Evolutionary conservation across 2,113 vertebrate species (phyloP).

Genomic region (Gadus chalcogrammus): DNA sequence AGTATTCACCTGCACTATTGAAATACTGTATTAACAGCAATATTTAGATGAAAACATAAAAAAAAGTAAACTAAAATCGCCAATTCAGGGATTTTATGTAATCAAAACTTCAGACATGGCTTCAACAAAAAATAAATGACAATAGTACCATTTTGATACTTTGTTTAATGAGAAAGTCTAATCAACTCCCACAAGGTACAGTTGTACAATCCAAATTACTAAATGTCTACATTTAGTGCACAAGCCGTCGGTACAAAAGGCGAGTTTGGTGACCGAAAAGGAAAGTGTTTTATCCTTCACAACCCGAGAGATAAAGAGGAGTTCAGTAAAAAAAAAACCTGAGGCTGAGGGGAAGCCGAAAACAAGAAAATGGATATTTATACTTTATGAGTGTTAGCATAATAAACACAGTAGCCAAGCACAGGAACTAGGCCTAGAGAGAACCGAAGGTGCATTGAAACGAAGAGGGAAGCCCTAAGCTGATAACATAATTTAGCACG

Average conservation of each 20-base stretch:
- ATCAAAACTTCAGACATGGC: slow-evolving; percentile 59
- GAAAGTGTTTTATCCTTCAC: slow-evolving; percentile 30
- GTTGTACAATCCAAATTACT: slow-evolving; percentile 64
- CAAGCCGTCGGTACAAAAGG: slow-evolving; percentile 55
- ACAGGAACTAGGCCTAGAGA: neutral
- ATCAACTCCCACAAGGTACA: slow-evolving; percentile 51
- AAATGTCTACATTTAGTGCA: slow-evolving; percentile 66
- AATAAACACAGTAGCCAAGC: neutral
- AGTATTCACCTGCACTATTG: slow-evolving; percentile 42
- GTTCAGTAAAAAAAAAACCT: slow-evolving; percentile 24
- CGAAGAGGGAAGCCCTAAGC: slow-evolving; percentile 22
- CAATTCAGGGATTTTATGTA: slow-evolving; percentile 42
- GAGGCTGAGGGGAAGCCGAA: slow-evolving; percentile 41
- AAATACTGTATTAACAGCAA: slow-evolving; percentile 30
- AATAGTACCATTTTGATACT: slow-evolving; percentile 52
- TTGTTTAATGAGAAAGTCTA: slow-evolving; percentile 48
- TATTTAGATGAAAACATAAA: slow-evolving; percentile 58
- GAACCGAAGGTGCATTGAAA: slow-evolving; percentile 28
- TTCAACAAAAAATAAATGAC: slow-evolving; percentile 52
- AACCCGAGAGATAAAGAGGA: slow-evolving; percentile 31
- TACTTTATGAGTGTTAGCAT: neutral
- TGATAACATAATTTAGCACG: neutral
- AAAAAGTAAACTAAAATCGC: slow-evolving; percentile 61
- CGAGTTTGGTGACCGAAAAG: slow-evolving; percentile 38
- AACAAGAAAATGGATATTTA: slow-evolving; percentile 11